Conservation (phyloP, 2,888 invertebrate species). For the Nymphalis urticae region DNA sequence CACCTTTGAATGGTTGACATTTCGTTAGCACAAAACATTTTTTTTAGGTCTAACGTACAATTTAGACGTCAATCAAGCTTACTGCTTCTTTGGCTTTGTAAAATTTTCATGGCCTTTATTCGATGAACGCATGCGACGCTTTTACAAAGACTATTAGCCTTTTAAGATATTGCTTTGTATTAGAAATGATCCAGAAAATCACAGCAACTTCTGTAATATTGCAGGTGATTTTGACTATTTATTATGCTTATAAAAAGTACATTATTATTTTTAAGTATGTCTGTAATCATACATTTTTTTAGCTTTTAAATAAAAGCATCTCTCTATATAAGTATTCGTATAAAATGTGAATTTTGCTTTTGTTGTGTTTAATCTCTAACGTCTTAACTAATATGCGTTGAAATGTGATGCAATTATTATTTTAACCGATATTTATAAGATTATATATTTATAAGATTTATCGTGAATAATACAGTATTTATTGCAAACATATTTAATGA, state of each 20-base stretch:
- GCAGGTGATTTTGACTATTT: not conserved
- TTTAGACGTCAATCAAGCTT: conserved; percentile 66
- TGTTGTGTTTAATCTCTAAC: too few relatives aligned
- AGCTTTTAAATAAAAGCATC: too few relatives aligned
- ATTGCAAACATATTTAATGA: too few relatives aligned
- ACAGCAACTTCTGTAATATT: conserved; percentile 49
- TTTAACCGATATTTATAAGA: too few relatives aligned
- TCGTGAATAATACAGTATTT: too few relatives aligned
- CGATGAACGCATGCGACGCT: conserved; percentile 45
- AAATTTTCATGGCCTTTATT: conserved; percentile 55
- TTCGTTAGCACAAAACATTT: conserved; percentile 50
- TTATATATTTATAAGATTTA: too few relatives aligned
- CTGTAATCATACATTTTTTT: too few relatives aligned
- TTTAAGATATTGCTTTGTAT: conserved; percentile 51
- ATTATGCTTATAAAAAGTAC: not conserved
- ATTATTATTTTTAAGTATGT: too few relatives aligned
- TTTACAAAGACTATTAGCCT: conserved; percentile 48
- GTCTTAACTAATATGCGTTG: too few relatives aligned
- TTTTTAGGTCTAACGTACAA: conserved; percentile 53
- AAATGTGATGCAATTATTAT: too few relatives aligned
- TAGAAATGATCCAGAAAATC: conserved; percentile 67
- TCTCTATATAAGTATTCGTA: too few relatives aligned
- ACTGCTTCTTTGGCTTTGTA: conserved; percentile 54
- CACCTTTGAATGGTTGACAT: conserved; percentile 51
- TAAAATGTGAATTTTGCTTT: too few relatives aligned